Evolutionary conservation across 2,888 invertebrate species (phyloP), one percentile per base, ranked within the genome.

Genomic region (Drosophila demipolita): DNA sequence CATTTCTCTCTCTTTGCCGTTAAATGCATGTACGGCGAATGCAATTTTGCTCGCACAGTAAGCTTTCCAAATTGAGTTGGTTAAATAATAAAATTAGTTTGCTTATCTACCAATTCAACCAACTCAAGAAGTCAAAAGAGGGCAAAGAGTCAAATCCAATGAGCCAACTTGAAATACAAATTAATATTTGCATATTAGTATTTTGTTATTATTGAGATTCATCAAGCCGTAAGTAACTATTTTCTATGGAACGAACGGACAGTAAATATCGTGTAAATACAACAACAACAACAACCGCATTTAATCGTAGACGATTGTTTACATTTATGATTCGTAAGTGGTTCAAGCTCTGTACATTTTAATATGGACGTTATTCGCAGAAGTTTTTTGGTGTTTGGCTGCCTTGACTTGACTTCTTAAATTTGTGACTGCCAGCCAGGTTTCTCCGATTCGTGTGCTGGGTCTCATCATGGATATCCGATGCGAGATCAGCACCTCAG

Each of bases 1-100:
- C 69, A 75, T 67, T 65, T 55, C 57, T 55, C 57, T 55, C 60
- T n/a, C 29, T 45, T 59, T 66, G 49, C 59, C 52, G 59, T 59
- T 65, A 71, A 12, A 7, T 45, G 33, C 42, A 23, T 38, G 17
- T 11, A 29, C 50, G 61, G 38, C 45, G 12, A 17, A 20, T 38
- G 12, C 52, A n/a, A 35, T 36, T 65, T 54, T 32, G n/a, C 23
- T 60, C 17, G 29, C 23, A 33, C 7, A 4, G n/a, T n/a, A 42
- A 53, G 61, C 36, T 52, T 60, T 60, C 32, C n/a, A 32, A 57
- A 15, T 32, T 32, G 8, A n/a, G n/a, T 40, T n/a, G 35, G 42
- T 20, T 20, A 20, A 45, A 45, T 45, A 45, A 45, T 45, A 45
- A 8, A 45, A 23, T 45, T 8, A 45, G 1, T 23, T 7, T 23